These are phyloP conservation scores for Zelostemma sp. DNA, from an alignment of 1,140 invertebrate genomes.

Conservation along the genomic window DNA sequence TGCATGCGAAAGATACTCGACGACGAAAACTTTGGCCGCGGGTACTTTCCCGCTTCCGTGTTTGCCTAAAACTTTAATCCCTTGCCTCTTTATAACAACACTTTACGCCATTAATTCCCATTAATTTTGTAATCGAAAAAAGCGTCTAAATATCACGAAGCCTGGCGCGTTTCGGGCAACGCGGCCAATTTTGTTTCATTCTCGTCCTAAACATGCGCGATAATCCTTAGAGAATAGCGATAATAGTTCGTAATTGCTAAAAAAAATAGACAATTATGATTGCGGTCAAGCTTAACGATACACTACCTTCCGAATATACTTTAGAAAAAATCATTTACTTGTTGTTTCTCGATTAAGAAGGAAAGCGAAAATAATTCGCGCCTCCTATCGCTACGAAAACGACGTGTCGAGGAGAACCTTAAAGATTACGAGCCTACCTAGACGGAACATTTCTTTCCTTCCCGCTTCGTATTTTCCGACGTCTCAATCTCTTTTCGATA, in stretches of 20 bases:
- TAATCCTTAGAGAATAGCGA: conserved; percentile 5
- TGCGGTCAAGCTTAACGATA: conserved; percentile 26
- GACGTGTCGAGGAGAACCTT: conserved; percentile 5
- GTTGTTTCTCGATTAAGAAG: conserved; percentile 22
- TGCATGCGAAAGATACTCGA: too few relatives aligned
- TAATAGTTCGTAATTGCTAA: conserved; percentile 8
- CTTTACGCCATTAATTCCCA: conserved; percentile 24
- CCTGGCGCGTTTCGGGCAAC: conserved; percentile 31
- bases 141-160: conserved; percentile 67
- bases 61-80: too few relatives aligned
- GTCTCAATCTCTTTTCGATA: conserved; percentile 35
- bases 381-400: conserved; percentile 7
- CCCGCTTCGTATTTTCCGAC: conserved; percentile 28
- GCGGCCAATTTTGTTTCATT: conserved; percentile 37
- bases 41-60: too few relatives aligned
- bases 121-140: conserved; percentile 28
- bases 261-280: conserved; percentile 14
- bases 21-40: too few relatives aligned
- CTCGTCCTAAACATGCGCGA: conserved; percentile 22
- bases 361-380: conserved; percentile 35
- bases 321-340: conserved; percentile 6
- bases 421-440: conserved; percentile 30
- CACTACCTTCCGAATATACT: conserved; percentile 9
- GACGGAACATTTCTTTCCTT: conserved; percentile 37
- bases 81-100: too few relatives aligned